Conservation (phyloP, 2,888 invertebrate genomes). For the Podotricha telesiphe region DNA sequence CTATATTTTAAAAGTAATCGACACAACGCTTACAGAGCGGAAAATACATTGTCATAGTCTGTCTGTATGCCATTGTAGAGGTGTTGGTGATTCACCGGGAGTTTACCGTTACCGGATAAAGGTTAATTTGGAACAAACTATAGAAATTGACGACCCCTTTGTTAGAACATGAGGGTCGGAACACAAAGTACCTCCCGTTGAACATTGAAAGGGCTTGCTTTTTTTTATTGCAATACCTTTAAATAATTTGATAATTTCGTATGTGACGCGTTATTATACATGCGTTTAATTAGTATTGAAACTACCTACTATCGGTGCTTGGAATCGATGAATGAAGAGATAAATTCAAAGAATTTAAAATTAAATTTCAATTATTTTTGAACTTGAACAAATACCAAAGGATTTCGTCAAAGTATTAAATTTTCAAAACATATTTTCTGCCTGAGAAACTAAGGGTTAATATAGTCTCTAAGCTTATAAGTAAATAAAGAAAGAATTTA, state of each 20-base stretch:
- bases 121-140: slow-evolving; percentile 44
- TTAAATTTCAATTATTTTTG: too few relatives aligned
- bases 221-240: slow-evolving; percentile 6
- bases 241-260: neutral
- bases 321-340: too few relatives aligned
- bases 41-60: slow-evolving; percentile 66
- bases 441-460: too few relatives aligned
- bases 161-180: slow-evolving; percentile 21
- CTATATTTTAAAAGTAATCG: neutral
- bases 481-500: too few relatives aligned
- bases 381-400: too few relatives aligned
- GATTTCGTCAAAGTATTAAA: too few relatives aligned
- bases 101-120: slow-evolving; percentile 62
- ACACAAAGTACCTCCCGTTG: slow-evolving; percentile 8
- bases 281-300: too few relatives aligned
- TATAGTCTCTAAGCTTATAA: too few relatives aligned
- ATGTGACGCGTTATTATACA: neutral
- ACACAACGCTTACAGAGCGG: slow-evolving; percentile 56
- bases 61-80: slow-evolving; percentile 54
- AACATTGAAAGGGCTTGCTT: slow-evolving; percentile 11
- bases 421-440: too few relatives aligned
- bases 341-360: too few relatives aligned
- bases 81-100: slow-evolving; percentile 61
- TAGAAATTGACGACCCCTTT: slow-evolving; percentile 42
- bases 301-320: too few relatives aligned